Evolutionary conservation across 2,797 vertebrate genomes (phyloP).

Genomic region (Lycodopsis pacificus): DNA sequence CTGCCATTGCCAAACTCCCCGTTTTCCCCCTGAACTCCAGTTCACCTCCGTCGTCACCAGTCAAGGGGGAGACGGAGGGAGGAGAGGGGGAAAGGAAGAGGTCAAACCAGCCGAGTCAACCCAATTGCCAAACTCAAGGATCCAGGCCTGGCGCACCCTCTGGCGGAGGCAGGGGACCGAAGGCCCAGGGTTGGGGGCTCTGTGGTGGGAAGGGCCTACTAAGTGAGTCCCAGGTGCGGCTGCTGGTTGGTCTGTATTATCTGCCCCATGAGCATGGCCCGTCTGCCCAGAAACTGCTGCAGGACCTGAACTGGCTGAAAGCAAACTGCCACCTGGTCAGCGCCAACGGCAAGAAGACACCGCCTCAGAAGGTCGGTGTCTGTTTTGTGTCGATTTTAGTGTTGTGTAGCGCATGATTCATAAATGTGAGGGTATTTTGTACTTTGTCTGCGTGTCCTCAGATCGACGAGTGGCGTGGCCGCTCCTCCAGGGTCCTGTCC

Average conservation of each 20-base stretch:
- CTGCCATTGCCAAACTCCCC: constrained; percentile 71
- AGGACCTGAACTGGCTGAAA: constrained; percentile 88
- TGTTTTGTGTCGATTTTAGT: background rate
- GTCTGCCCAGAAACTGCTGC: constrained; percentile 83
- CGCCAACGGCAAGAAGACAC: constrained; percentile 68
- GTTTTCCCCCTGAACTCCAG: constrained; percentile 75
- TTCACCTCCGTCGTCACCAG: constrained; percentile 71
- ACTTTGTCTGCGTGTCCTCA: constrained; percentile 46
- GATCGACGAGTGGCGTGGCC: constrained; percentile 82
- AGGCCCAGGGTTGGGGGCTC: constrained; percentile 61
- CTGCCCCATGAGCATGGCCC: constrained; percentile 88
- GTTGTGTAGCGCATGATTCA: rapidly evolving
- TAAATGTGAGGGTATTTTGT: background rate
- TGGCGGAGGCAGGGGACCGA: constrained; percentile 58
- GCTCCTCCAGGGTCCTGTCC: constrained; percentile 81
- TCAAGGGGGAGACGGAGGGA: constrained; percentile 47
- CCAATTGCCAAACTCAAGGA: constrained; percentile 48
- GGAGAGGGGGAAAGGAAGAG: constrained; percentile 53
- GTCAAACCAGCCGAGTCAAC: constrained; percentile 37
- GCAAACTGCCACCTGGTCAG: constrained; percentile 85
- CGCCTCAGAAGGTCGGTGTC: constrained; percentile 77
- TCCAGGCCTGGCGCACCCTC: constrained; percentile 48
- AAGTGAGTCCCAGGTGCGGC: constrained; percentile 82
- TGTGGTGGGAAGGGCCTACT: constrained; percentile 77
- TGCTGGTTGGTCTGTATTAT: constrained; percentile 89